Percentiles rank a stretch among this genome's conserved stretches.
Evolutionary conservation across 2,888 invertebrate genomes (phyloP).

Genomic region (Catocala sponsa): DNA sequence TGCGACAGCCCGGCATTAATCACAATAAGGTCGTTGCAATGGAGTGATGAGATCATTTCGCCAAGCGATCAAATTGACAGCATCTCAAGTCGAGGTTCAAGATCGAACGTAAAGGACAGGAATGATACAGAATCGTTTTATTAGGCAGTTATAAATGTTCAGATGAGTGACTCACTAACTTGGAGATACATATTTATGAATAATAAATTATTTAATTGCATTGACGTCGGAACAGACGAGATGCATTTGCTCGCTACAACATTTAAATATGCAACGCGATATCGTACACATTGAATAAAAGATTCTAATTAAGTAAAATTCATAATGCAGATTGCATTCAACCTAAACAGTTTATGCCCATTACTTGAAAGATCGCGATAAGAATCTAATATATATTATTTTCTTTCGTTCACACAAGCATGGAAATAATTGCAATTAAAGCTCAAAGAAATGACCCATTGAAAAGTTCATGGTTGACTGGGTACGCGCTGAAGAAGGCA

Average conservation of each 20-base stretch:
- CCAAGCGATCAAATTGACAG: conserved; percentile 50
- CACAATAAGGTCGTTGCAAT: conserved; percentile 66
- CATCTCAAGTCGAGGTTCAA: conserved; percentile 39
- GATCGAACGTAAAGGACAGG: conserved; percentile 41
- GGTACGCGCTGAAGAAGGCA: conserved; percentile 24
- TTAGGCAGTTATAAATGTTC: conserved; percentile 35
- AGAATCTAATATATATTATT: background rate
- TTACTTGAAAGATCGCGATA: background rate
- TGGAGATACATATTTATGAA: conserved; percentile 33
- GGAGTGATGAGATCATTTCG: conserved; percentile 70
- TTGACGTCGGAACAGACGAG: conserved; percentile 8
- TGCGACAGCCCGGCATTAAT: conserved; percentile 68
- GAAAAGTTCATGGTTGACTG: conserved; percentile 31
- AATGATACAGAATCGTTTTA: conserved; percentile 39
- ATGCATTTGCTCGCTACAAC: background rate
- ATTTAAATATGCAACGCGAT: background rate
- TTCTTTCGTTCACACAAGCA: conserved; percentile 15
- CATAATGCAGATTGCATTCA: background rate
- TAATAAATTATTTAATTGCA: conserved; percentile 34
- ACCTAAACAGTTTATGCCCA: background rate
- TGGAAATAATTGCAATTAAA: conserved; percentile 43
- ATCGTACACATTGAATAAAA: background rate
- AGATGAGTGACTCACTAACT: conserved; percentile 34
- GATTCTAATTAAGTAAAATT: conserved; percentile 6
- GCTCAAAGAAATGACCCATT: conserved; percentile 36